Evolutionary conservation across 2,797 vertebrate genomes (phyloP).

Genomic region (Synaphobranchus kaupii): DNA sequence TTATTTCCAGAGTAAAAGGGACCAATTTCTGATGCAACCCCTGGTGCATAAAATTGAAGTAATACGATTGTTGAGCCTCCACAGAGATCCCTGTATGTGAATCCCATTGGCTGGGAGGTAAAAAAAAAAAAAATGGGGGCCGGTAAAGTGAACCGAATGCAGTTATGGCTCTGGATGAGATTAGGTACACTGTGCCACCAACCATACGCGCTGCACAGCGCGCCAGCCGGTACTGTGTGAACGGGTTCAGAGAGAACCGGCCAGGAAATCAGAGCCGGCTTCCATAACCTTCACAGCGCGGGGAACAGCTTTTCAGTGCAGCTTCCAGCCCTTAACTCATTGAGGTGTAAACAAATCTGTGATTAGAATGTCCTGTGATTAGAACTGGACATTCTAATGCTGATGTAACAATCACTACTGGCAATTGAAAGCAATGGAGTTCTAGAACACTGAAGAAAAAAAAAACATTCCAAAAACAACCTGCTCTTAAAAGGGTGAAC

Average conservation of each 20-base stretch:
- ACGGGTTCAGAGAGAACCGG: neutral
- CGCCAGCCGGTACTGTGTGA: neutral
- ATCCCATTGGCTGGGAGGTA: neutral
- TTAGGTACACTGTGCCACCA: conserved; percentile 5
- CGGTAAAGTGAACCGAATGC: neutral
- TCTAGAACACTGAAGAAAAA: too few relatives aligned
- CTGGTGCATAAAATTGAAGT: conserved; percentile 16
- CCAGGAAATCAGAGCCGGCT: neutral
- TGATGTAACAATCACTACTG: too few relatives aligned
- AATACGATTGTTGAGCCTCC: conserved; percentile 1
- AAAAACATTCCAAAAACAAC: too few relatives aligned
- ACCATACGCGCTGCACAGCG: neutral
- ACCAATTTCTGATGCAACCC: conserved; percentile 8
- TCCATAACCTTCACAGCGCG: neutral
- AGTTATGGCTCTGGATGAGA: neutral
- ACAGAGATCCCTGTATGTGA: neutral
- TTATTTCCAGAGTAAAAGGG: conserved; percentile 12
- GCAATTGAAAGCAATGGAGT: too few relatives aligned
- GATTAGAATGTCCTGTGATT: too few relatives aligned
- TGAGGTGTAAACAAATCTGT: neutral
- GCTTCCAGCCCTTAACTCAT: neutral
- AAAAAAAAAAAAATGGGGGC: neutral
- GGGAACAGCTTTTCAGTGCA: neutral
- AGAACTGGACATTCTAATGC: too few relatives aligned
- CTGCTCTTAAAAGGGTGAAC: too few relatives aligned